These are phyloP conservation scores for Pelochelys cantorii DNA, from an alignment of 2,797 vertebrate genomes.

Conservation along the genomic window DNA sequence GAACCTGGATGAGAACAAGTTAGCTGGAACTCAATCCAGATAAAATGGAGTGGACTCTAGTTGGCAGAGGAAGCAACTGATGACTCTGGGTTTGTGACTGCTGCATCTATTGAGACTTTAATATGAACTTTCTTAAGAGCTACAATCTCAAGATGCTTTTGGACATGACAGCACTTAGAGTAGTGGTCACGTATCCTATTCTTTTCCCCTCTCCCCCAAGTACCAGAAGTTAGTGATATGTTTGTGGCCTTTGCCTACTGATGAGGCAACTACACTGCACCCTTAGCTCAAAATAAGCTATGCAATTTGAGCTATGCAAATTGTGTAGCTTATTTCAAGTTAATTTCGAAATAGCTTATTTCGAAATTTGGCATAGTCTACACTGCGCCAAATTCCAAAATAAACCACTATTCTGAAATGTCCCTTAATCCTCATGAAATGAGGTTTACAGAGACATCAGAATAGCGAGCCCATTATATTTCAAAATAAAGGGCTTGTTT, in stretches of 20 bases:
- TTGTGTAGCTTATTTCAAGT: too few relatives aligned
- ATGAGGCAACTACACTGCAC: not conserved
- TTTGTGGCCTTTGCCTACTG: not conserved
- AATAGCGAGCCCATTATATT: too few relatives aligned
- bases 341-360: too few relatives aligned
- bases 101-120: not conserved
- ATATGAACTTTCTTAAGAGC: not conserved
- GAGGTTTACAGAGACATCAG: too few relatives aligned
- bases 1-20: not conserved
- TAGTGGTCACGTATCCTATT: not conserved
- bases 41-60: not conserved
- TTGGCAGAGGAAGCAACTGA: not conserved
- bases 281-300: too few relatives aligned
- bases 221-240: not conserved
- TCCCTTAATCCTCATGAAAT: too few relatives aligned
- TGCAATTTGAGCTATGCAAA: too few relatives aligned
- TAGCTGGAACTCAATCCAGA: not conserved
- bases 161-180: not conserved
- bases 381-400: too few relatives aligned
- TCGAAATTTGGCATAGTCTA: too few relatives aligned
- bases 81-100: not conserved
- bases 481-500: too few relatives aligned
- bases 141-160: not conserved
- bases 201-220: not conserved
- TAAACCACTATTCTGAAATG: too few relatives aligned